Conservation (phyloP, 2,888 invertebrate genomes). For the Tenthredo distinguenda region DNA sequence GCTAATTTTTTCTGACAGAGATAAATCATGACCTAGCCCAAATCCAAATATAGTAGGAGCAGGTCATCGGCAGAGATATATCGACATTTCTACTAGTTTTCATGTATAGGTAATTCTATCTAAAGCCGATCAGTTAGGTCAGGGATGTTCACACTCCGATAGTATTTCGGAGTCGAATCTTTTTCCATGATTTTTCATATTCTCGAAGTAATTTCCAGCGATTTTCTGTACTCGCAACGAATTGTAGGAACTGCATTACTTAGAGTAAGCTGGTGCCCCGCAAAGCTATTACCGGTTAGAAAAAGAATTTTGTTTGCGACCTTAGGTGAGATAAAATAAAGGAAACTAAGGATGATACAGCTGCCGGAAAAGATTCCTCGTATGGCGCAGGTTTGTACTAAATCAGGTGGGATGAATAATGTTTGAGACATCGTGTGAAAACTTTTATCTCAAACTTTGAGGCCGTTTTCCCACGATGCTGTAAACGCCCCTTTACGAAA, state of each 20-base stretch:
- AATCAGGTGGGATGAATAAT: background rate
- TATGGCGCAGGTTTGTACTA: background rate
- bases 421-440: background rate
- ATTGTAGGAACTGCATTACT: background rate
- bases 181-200: background rate
- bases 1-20: conserved; percentile 11
- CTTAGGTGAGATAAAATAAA: background rate
- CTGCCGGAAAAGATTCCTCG: background rate
- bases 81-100: background rate
- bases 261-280: background rate
- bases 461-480: background rate
- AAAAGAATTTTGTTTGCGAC: background rate
- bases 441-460: background rate
- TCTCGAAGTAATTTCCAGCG: background rate
- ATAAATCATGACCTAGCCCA: conserved; percentile 40
- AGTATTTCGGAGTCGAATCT: background rate
- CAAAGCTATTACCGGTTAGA: background rate
- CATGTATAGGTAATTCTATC: background rate
- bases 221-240: background rate
- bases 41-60: conserved; percentile 23
- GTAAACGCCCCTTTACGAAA: background rate
- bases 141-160: background rate
- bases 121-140: background rate
- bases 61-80: background rate
- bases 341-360: background rate